Evolutionary conservation across 1,140 invertebrate species (phyloP).

Genomic region (Drosophila micromelanica): DNA sequence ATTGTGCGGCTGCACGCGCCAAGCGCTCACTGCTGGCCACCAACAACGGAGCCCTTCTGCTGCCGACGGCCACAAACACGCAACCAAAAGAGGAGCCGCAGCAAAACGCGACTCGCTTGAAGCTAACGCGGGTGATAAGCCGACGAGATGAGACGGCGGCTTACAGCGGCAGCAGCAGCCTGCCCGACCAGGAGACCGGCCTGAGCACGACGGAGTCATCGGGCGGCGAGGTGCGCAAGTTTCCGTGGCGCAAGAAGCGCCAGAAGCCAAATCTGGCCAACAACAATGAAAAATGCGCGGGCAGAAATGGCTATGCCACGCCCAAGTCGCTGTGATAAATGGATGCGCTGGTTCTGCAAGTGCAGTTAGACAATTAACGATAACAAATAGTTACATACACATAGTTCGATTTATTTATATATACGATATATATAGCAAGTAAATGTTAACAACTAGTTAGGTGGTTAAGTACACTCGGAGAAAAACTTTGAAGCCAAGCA

Average conservation of each 20-base stretch:
- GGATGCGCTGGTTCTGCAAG: constrained; percentile 1
- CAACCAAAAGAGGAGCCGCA: constrained; percentile 35
- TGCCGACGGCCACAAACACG: constrained; percentile 9
- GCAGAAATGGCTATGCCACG: constrained; percentile 50
- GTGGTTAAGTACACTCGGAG: neutral
- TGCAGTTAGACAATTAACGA: neutral
- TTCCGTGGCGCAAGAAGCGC: constrained; percentile 66
- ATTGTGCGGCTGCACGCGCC: constrained; percentile 36
- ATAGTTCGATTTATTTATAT: constrained; percentile 29
- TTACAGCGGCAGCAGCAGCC: constrained; percentile 57
- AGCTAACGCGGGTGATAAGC: constrained; percentile 74
- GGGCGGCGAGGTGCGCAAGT: constrained; percentile 41
- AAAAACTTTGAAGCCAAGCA: no score
- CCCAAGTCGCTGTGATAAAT: constrained; percentile 69
- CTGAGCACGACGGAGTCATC: neutral
- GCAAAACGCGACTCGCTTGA: constrained; percentile 53
- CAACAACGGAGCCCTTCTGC: constrained; percentile 61
- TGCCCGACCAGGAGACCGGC: constrained; percentile 56
- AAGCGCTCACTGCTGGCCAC: constrained; percentile 65
- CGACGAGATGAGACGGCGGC: constrained; percentile 60
- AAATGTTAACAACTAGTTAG: constrained; percentile 38
- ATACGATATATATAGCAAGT: neutral
- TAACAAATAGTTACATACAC: constrained; percentile 13
- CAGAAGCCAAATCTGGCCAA: constrained; percentile 49
- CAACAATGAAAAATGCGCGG: constrained; percentile 33